Evolutionary conservation across 2,888 invertebrate genomes (phyloP).

Genomic region (Odontothrips loti): DNA sequence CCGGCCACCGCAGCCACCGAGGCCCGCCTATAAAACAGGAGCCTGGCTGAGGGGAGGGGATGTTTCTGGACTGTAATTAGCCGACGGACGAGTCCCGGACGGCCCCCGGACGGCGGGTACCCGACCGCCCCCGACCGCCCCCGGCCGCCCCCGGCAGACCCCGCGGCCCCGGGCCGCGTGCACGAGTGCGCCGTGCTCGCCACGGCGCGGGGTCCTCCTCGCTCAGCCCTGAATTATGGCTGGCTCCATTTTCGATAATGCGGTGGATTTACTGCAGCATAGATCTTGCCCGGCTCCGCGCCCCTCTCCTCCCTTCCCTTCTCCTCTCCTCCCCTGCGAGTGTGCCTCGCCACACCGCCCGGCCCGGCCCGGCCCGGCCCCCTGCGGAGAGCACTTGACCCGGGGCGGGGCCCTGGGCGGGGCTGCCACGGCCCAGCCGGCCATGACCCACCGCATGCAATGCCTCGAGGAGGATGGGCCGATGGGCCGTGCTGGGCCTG

Average conservation of each 20-base stretch:
- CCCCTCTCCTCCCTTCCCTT: background rate
- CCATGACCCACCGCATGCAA: too few species aligned
- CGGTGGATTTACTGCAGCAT: slow-evolving; percentile 22
- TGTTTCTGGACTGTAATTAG: background rate
- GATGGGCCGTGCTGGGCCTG: background rate
- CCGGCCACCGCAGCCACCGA: too few species aligned
- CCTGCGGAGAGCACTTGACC: background rate
- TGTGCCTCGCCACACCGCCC: background rate
- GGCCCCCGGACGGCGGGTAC: background rate
- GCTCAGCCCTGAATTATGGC: slow-evolving; percentile 18
- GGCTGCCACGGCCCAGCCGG: too few species aligned
- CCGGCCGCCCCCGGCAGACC: background rate
- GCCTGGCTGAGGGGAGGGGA: background rate
- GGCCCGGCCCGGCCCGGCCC: background rate
- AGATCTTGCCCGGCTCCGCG: background rate
- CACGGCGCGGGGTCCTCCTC: background rate
- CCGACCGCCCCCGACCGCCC: background rate
- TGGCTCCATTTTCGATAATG: slow-evolving; percentile 22
- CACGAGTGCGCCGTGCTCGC: too few species aligned
- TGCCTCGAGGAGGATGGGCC: too few species aligned
- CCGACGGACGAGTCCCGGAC: background rate
- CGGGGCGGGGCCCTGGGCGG: background rate
- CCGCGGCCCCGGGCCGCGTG: background rate
- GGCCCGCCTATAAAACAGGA: too few species aligned
- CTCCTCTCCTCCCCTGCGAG: background rate